phyloP scores from a whole-genome alignment of 2,888 invertebrate genomes.

The Pomacea canaliculata region DNA sequence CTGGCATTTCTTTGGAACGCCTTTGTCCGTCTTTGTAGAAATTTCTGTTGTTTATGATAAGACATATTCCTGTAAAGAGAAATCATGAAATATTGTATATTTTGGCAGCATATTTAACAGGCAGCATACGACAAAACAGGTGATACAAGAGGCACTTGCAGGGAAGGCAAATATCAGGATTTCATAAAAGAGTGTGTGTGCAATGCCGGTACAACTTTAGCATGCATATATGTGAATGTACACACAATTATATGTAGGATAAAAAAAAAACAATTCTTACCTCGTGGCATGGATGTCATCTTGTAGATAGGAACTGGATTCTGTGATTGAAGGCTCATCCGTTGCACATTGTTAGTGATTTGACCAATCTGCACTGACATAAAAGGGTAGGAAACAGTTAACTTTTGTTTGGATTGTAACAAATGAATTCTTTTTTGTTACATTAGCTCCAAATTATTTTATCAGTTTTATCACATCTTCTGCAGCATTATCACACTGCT shows the following conservation, averaged over 20 bases:
- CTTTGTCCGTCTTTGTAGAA: slow-evolving; percentile 41
- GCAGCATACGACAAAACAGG: too few species aligned
- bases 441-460: too few species aligned
- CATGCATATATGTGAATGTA: neutral
- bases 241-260: too few species aligned
- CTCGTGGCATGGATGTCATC: slow-evolving; percentile 22
- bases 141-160: too few species aligned
- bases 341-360: neutral
- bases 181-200: neutral
- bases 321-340: neutral
- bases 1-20: slow-evolving; percentile 41
- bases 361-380: too few species aligned
- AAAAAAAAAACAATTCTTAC: slow-evolving; percentile 2
- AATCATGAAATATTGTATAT: neutral
- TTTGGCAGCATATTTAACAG: neutral
- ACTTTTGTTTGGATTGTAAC: too few species aligned
- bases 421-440: too few species aligned
- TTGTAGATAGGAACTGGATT: slow-evolving; percentile 13
- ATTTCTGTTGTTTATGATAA: slow-evolving; percentile 60
- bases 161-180: neutral
- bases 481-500: too few species aligned
- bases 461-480: too few species aligned
- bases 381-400: too few species aligned
- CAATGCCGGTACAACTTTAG: neutral
- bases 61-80: slow-evolving; percentile 48